phyloP scores from a whole-genome alignment of 2,113 vertebrate species.

The Rhinoderma darwinii region DNA sequence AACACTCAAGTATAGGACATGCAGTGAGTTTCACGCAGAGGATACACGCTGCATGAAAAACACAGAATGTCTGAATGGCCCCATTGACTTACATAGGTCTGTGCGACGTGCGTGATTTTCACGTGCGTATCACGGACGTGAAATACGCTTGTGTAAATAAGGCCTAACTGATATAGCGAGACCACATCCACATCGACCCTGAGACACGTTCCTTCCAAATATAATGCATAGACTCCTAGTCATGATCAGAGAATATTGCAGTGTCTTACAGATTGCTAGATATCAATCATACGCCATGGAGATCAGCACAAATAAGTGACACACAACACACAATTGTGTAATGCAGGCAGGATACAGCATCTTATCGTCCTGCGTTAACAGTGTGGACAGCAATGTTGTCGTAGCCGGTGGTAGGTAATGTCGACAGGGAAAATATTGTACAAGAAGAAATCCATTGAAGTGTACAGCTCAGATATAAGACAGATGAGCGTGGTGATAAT shows the following conservation, averaged over 20 bases:
- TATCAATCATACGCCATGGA: conserved; percentile 11
- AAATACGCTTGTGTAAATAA: too few species aligned
- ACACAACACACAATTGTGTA: not conserved
- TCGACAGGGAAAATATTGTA: not conserved
- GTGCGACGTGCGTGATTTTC: too few species aligned
- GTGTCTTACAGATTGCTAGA: not conserved
- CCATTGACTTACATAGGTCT: too few species aligned
- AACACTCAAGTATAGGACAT: too few species aligned
- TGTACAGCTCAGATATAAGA: not conserved
- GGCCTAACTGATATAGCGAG: too few species aligned
- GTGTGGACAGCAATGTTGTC: not conserved
- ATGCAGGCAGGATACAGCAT: not conserved
- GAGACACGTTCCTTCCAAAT: too few species aligned
- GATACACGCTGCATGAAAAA: too few species aligned
- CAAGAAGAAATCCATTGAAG: conserved; percentile 17
- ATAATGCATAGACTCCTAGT: not conserved
- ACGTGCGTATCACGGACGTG: too few species aligned
- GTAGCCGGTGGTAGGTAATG: not conserved
- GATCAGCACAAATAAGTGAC: not conserved
- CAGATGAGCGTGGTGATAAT: not conserved
- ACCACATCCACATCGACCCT: too few species aligned
- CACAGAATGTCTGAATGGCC: too few species aligned
- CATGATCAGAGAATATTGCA: not conserved
- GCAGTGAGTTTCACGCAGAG: too few species aligned
- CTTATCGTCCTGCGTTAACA: not conserved